Base-by-base conservation (phyloP, 2,888 invertebrate species). In the Terebella lapidaria region DNA sequence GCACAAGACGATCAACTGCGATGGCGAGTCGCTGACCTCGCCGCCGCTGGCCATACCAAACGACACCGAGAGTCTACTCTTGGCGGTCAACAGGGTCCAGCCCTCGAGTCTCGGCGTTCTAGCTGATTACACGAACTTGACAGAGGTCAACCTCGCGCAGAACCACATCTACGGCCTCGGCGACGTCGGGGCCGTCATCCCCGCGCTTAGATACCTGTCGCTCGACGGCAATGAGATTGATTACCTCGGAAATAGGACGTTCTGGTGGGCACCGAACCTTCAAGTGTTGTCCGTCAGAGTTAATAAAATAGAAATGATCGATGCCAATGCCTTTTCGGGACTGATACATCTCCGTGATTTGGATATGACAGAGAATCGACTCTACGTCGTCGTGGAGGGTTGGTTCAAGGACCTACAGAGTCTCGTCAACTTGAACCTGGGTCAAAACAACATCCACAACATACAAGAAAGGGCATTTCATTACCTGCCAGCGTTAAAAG, bases 371-470 rank as follows among this genome's bases (percentile, higher is more conserved):
- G 45, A 55, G 24, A 64, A 64, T 53, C 57, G 58, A 3, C 56
- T 63, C n/a, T 64, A 51, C 30, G 18, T 47, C 25, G 51, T 63
- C 10, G 30, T 61, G 54, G 54, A 64, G n/a, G 20, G 42, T 18
- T 67, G 67, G 67, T 62, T 64, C n/a, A 26, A 51, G 10, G 57
- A 55, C 5, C 35, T 66, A 3, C 24, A 27, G 2, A 42, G 54
- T 22, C 15, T 64, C 28, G 26, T 42, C n/a, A 49, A n/a, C 22
- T 54, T 67, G 18, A 51, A 47, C 24, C 60, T 67, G n/a, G 27
- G 54, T 46, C 46, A 59, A 30, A 67, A 67, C 53, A 63, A 64
- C 49, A 61, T 67, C 20, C 63, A 67, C 63, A 57, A 51, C 2
- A 30, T 67, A 1, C 46, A 60, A 1, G 49, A 59, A 25, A 55